Evolutionary conservation across 2,113 vertebrate genomes (phyloP).

Genomic region (Corydoras sp.): DNA sequence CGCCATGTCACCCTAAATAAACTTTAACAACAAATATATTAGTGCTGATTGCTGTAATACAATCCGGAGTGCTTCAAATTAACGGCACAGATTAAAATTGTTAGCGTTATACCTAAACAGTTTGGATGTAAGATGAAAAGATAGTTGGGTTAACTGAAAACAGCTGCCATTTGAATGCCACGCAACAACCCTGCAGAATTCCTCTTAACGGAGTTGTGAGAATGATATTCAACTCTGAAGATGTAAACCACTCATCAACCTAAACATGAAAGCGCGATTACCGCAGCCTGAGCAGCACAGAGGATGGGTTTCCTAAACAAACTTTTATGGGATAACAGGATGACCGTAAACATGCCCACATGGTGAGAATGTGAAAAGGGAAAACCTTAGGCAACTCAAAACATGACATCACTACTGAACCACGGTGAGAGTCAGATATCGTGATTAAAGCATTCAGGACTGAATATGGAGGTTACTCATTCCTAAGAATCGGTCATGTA

Average conservation of each 20-base stretch:
- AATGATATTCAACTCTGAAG: not conserved
- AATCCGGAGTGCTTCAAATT: no score
- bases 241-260: conserved; percentile 2
- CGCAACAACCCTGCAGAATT: not conserved
- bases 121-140: not conserved
- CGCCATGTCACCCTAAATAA: no score
- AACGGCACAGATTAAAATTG: not conserved
- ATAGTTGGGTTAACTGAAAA: not conserved
- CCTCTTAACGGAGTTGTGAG: not conserved
- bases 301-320: not conserved
- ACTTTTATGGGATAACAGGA: conserved; percentile 3
- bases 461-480: not conserved
- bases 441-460: not conserved
- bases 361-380: conserved; percentile 1
- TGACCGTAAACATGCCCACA: conserved; percentile 7
- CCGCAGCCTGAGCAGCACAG: not conserved
- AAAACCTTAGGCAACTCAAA: conserved; percentile 5
- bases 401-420: conserved; percentile 6
- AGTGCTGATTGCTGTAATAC: no score
- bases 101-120: not conserved
- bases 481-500: not conserved
- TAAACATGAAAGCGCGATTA: conserved; percentile 8
- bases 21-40: no score
- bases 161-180: not conserved
- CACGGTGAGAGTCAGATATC: not conserved